Evolutionary conservation across 2,888 invertebrate genomes (phyloP), one percentile per base, ranked within the genome.

Genomic region (Nomada fabriciana): DNA sequence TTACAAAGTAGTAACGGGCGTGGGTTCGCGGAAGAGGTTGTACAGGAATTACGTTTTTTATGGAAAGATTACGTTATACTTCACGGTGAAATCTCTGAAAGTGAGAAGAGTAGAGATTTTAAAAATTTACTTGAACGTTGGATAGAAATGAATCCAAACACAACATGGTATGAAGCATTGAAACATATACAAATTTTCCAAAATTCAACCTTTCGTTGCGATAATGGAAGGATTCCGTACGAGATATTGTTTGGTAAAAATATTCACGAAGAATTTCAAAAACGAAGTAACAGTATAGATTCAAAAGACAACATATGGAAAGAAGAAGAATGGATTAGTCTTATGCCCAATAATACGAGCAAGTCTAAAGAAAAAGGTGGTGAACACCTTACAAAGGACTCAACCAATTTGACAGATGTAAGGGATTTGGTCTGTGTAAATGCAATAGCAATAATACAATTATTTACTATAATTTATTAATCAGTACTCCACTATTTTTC

Each of bases 1-100:
- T 74, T 92, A 42, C 91, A 91, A 70, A 91, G 92, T 55, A 83
- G 77, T 25, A 91, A 91, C 43, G 91, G 91, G 29, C 83, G 88
- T 11, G 82, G 83, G 36, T 90, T 91, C 74, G 89, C 89, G 0
- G 85, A 90, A 47, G 82, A 89, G 84, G 85, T 92, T 50, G 90
- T 91, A 1, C 72, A 81, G 2, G 88, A 91, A 20, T 81, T 92
- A 55, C 85, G 88, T 13, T 59, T 29, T 0, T 43, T 91, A 7
- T 89, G 91, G 86, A 71, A 87, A 36, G 88, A 89, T 77, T 87
- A 90, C 18, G 57, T 84, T 25, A 89, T 92, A 52, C 79, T 91
- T 13, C 85, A 90, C 18, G 92, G 89, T 9, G 86, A 90, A 10
- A 68, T 87, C 2, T 50, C 76, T 2, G 83, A 85, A 9, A 77